Evolutionary conservation across 2,888 invertebrate genomes (phyloP), one percentile per base, ranked within the genome.

Genomic region (Ellobium chinense): DNA sequence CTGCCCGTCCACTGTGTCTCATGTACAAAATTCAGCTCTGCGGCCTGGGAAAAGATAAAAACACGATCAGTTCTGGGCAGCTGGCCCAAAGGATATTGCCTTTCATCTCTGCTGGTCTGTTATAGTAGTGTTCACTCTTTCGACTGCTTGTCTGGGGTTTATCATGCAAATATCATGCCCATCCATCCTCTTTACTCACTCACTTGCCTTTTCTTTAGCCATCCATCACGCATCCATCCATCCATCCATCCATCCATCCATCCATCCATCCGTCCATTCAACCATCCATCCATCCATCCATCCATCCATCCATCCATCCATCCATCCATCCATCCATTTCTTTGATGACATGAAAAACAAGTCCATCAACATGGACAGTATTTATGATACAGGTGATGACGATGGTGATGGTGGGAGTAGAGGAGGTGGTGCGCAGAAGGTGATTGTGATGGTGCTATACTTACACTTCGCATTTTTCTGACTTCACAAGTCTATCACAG

Each of bases 1-100:
- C n/a, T 79, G 78, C 0, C 80, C 82, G 56, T 82, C 82, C 2
- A 82, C 82, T 0, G 79, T 76, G 29, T 82, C 82, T 80, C 82
- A 82, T 2, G 80, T 82, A 58, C 78, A 73, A 46, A 80, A 82
- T 31, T 82, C 82, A 7, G 79, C 82, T 31, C 82, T 54, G 29
- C 82, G 68, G 34, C 63, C 82, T 82, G 70, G n/a, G 12, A n/a
- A 1, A 37, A 37, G 4, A n/a, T n/a, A 12, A 63, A 21, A n/a
- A n/a, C n/a, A n/a, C n/a, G n/a, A n/a, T n/a, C n/a, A n/a, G n/a
- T n/a, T n/a, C n/a, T n/a, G n/a, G n/a, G n/a, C n/a, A n/a, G n/a
- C n/a, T n/a, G n/a, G n/a, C n/a, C n/a, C n/a, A n/a, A n/a, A n/a
- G n/a, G n/a, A n/a, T n/a, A n/a, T n/a, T n/a, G n/a, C n/a, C n/a